phyloP scores from a whole-genome alignment of 2,888 invertebrate genomes.

The Parnassius glacialis region DNA sequence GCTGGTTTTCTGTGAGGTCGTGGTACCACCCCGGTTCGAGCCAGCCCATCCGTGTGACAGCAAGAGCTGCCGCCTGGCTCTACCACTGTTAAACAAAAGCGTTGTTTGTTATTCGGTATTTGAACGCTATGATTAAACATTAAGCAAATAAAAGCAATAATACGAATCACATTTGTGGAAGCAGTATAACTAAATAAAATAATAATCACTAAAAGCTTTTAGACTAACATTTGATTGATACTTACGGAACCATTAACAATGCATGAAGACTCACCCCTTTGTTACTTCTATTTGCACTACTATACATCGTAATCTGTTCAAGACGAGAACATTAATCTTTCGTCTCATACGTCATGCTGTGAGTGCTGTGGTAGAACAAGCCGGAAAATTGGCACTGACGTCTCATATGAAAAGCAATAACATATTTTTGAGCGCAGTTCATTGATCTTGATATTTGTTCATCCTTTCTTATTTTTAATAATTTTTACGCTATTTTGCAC shows the following conservation, averaged over 20 bases:
- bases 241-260: constrained; percentile 7
- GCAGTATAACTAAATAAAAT: constrained; percentile 1
- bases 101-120: too few relatives aligned
- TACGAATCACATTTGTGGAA: too few relatives aligned
- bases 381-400: constrained; percentile 25
- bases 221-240: constrained; percentile 7
- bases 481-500: background rate
- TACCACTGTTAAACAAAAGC: too few relatives aligned
- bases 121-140: too few relatives aligned
- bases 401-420: constrained; percentile 21
- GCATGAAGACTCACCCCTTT: constrained; percentile 6
- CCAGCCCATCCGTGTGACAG: too few relatives aligned
- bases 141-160: too few relatives aligned
- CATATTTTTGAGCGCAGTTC: constrained; percentile 18
- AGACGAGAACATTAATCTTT: constrained; percentile 24
- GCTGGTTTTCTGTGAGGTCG: too few relatives aligned
- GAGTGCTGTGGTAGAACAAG: constrained; percentile 14
- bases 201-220: constrained; percentile 16
- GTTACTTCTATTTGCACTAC: constrained; percentile 3
- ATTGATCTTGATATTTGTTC: constrained; percentile 14
- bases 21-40: too few relatives aligned
- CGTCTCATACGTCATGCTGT: constrained; percentile 22
- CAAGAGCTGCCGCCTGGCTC: too few relatives aligned
- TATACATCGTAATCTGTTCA: constrained; percentile 19
- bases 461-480: constrained; percentile 7